Conservation (phyloP, 2,797 vertebrate species). For the Linurgus olivaceus region DNA sequence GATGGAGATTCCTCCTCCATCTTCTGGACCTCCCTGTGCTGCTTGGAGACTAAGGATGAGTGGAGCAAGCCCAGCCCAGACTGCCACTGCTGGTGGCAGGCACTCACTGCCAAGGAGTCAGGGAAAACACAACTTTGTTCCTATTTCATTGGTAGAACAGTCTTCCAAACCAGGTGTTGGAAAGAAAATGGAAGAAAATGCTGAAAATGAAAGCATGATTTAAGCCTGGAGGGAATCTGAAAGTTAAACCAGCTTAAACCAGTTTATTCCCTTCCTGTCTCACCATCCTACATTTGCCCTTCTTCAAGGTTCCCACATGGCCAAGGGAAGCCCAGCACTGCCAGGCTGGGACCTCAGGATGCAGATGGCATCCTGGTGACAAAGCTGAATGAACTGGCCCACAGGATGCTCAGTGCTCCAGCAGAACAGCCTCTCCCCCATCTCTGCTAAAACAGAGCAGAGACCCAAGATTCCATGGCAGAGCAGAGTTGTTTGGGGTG, state of each 20-base stretch:
- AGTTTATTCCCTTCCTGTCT: background rate
- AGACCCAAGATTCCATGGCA: rapidly evolving
- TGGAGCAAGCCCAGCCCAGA: background rate
- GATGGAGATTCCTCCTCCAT: background rate
- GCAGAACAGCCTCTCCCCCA: background rate
- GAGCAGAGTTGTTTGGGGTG: background rate
- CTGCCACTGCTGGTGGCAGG: background rate
- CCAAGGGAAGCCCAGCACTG: background rate
- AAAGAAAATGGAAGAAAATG: background rate
- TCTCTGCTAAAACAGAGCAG: background rate
- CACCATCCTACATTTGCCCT: background rate
- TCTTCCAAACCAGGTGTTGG: background rate
- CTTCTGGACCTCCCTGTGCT: background rate
- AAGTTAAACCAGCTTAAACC: background rate
- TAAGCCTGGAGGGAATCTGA: background rate
- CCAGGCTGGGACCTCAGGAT: background rate
- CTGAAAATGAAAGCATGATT: background rate
- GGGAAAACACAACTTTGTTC: background rate
- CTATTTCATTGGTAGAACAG: background rate
- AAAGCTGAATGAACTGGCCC: background rate
- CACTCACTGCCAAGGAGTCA: background rate
- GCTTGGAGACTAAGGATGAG: background rate
- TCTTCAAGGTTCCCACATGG: background rate
- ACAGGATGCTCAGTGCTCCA: background rate
- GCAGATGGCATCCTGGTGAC: background rate